Conservation (phyloP, 2,113 vertebrate genomes). For the Cyprinus carpio region DNA sequence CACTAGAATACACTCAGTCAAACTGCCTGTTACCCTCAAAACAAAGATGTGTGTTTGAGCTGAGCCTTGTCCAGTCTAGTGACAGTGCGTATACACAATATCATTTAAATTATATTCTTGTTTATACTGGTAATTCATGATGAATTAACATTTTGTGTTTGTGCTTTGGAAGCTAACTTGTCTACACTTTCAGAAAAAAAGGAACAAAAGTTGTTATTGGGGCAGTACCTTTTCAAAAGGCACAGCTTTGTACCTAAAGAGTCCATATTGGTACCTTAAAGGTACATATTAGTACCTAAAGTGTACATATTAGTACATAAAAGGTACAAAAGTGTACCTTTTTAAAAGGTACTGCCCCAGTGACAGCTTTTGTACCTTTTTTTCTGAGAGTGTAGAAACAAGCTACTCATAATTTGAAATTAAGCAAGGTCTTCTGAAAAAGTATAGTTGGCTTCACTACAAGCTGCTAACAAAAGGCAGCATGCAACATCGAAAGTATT, state of each 20-base stretch:
- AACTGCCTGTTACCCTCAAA: constrained; percentile 17
- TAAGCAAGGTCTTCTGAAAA: not conserved
- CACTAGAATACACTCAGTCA: constrained; percentile 26
- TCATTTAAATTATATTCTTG: not conserved
- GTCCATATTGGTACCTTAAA: no score
- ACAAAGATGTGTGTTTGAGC: not conserved
- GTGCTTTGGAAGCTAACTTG: not conserved
- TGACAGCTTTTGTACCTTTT: no score
- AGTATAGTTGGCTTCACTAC: not conserved
- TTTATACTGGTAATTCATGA: not conserved
- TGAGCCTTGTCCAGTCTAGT: not conserved
- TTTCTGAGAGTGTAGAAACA: no score
- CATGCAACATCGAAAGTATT: not conserved
- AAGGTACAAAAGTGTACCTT: no score
- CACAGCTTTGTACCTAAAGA: no score
- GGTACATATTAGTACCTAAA: no score
- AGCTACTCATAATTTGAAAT: not conserved
- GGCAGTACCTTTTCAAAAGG: no score
- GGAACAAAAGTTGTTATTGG: no score
- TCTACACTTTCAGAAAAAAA: no score
- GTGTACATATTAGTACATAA: no score
- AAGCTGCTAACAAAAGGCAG: not conserved
- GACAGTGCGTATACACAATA: not conserved
- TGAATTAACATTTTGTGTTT: not conserved
- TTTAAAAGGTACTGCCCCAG: no score